phyloP scores from a whole-genome alignment of 2,797 vertebrate genomes.

The Tympanoctomys barrerae region DNA sequence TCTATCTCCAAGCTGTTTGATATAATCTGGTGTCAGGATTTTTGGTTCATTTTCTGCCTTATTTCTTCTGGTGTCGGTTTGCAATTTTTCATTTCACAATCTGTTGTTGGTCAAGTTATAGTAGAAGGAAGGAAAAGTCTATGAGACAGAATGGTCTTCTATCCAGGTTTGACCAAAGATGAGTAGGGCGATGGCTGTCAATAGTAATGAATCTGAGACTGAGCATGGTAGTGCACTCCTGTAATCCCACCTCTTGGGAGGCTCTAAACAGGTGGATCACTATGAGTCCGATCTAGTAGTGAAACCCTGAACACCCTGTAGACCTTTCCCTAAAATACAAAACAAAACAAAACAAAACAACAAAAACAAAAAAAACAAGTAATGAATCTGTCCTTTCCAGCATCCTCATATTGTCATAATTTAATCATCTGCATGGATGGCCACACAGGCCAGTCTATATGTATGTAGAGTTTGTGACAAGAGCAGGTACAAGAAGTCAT shows the following conservation, averaged over 20 bases:
- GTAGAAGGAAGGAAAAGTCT: neutral
- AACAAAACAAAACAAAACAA: neutral
- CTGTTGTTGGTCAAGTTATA: neutral
- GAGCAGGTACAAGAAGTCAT: neutral
- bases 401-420: neutral
- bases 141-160: neutral
- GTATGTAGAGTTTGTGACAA: neutral
- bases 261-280: no score
- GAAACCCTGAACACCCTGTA: no score
- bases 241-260: no score
- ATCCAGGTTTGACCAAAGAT: neutral
- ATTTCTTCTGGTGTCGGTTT: slow-evolving; percentile 10
- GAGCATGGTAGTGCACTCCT: no score
- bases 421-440: neutral
- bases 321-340: no score
- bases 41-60: neutral
- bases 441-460: no score
- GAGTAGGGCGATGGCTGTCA: neutral
- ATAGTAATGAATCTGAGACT: neutral
- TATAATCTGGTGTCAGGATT: neutral
- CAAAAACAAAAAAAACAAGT: neutral
- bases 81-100: slow-evolving; percentile 6
- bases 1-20: neutral
- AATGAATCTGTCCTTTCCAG: neutral
- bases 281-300: no score